These are phyloP conservation scores for Pachydiplax longipennis DNA, from an alignment of 2,888 invertebrate species.

Conservation along the genomic window DNA sequence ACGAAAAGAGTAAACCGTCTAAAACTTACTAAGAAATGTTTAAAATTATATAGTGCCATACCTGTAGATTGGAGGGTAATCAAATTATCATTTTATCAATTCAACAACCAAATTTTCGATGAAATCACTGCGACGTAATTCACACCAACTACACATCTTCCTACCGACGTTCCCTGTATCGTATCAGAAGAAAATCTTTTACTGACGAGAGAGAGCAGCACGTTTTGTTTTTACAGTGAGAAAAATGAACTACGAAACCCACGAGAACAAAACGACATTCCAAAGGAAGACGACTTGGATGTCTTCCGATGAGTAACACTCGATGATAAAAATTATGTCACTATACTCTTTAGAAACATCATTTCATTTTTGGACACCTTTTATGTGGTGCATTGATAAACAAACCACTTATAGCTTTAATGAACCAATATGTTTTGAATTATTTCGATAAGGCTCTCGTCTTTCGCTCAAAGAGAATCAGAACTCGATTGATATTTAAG, in stretches of 20 bases:
- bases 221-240: slow-evolving; percentile 25
- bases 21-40: not conserved
- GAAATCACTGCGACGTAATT: not conserved
- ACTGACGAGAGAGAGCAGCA: slow-evolving; percentile 37
- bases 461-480: not conserved
- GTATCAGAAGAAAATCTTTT: not conserved
- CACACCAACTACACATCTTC: not conserved
- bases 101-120: not conserved
- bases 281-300: not conserved
- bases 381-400: no score
- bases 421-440: no score
- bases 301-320: not conserved
- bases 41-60: not conserved
- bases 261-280: not conserved
- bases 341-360: no score
- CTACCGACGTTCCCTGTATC: not conserved
- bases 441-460: not conserved
- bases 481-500: no score
- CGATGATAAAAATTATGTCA: no score
- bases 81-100: not conserved
- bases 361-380: no score
- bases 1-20: not conserved
- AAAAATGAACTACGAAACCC: not conserved
- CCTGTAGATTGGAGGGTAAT: not conserved
- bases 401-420: no score